Base-by-base conservation (phyloP, 2,113 vertebrate genomes). In the Amazona vittata region DNA sequence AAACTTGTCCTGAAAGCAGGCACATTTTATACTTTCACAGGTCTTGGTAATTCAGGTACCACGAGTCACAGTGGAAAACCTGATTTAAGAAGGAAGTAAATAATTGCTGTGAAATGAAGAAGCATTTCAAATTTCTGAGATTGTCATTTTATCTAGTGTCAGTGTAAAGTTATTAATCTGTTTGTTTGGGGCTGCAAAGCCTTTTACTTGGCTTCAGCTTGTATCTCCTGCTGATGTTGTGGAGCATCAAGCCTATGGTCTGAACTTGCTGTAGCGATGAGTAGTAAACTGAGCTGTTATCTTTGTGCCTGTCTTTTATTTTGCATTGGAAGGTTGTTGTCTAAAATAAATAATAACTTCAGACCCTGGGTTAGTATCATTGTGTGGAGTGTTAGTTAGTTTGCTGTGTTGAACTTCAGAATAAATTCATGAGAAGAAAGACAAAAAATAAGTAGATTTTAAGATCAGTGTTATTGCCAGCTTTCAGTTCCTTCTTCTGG, bases 21-120 rank as follows among this genome's bases (percentile, higher is more conserved):
- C 2, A 0, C 4, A 0, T 60, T 62, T 49, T 37, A 4, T 7
- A 15, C 29, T 82, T 88, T 16, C 37, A 6, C 19, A 50, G 44
- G 12, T 89, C 15, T 35, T 35, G 28, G 19, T 69, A 33, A 21
- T 46, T 65, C 29, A 26, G 44, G 29, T 44, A n/a, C 41, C 4
- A 0, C 1, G 15, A 78, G 22, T 57, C 17, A 8, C 4, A 15
- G 50, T 7, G 24, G 17, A 29, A 53, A 67, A 43, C 6, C 2
- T 44, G 28, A 16, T 64, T 60, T 65, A 15, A 62, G 55, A 63
- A 44, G 69, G 43, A 60, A 87, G 52, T 24, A 68, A 89, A 11
- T n/a, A 79, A n/a, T 37, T 65, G 15, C 15, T 44, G 57, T 62
- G 20, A 64, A 83, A 46, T 25, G 19, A 73, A 29, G 2, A n/a